Evolutionary conservation across 1,140 invertebrate species (phyloP).

Genomic region (Bombus ignitus): DNA sequence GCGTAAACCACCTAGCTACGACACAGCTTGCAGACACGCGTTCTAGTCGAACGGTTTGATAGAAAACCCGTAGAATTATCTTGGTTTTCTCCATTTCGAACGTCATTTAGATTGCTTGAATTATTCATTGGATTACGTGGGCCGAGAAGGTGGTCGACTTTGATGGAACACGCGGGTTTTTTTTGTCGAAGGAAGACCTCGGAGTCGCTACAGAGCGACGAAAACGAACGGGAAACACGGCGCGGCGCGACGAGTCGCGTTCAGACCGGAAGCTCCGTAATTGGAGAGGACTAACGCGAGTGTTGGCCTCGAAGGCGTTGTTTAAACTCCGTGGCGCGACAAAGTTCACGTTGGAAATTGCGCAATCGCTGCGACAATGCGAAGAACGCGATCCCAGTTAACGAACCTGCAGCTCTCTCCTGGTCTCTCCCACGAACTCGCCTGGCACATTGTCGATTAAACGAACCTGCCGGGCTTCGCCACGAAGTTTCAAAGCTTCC

Average conservation of each 20-base stretch:
- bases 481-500: not conserved
- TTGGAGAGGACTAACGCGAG: slow-evolving; percentile 57
- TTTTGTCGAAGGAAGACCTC: not conserved
- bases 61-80: no score
- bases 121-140: not conserved
- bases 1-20: no score
- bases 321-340: slow-evolving; percentile 30
- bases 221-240: not conserved
- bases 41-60: no score
- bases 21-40: no score
- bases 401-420: slow-evolving; percentile 33
- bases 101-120: not conserved
- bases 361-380: slow-evolving; percentile 55
- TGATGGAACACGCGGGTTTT: no score
- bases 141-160: no score
- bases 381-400: slow-evolving; percentile 56
- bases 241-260: not conserved
- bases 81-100: no score
- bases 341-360: slow-evolving; percentile 34
- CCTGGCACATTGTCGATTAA: slow-evolving; percentile 16
- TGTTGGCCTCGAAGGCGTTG: slow-evolving; percentile 49
- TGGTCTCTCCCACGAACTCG: not conserved
- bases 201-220: not conserved
- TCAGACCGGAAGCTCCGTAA: slow-evolving; percentile 48
- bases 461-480: slow-evolving; percentile 17